These are phyloP conservation scores for Melinaea marsaeus DNA, from an alignment of 2,888 invertebrate genomes.

Conservation along the genomic window DNA sequence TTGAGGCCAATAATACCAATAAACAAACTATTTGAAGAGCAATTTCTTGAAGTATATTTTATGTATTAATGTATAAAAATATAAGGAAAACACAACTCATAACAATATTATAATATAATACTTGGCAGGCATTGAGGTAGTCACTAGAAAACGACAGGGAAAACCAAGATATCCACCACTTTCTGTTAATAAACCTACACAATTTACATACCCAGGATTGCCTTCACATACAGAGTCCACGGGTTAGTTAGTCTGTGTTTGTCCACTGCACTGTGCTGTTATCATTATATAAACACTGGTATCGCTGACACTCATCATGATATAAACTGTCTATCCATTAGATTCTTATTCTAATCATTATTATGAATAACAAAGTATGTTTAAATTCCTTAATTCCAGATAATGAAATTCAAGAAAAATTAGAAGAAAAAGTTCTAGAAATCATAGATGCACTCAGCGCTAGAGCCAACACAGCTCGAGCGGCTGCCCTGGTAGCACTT, in stretches of 20 bases:
- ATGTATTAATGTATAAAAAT: too few species aligned
- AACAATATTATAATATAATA: not conserved
- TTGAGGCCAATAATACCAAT: too few species aligned
- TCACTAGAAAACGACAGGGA: not conserved
- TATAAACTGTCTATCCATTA: too few species aligned
- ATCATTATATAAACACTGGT: not conserved
- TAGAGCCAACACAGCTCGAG: conserved; percentile 91
- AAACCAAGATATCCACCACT: conserved; percentile 2
- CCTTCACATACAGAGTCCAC: not conserved
- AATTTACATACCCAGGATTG: not conserved
- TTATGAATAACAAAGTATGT: too few species aligned
- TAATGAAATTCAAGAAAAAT: conserved; percentile 76
- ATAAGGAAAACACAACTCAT: too few species aligned
- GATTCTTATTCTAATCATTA: too few species aligned
- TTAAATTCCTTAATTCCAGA: conserved; percentile 55
- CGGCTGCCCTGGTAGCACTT: conserved; percentile 83
- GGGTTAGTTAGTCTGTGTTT: not conserved
- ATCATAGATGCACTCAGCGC: conserved; percentile 92
- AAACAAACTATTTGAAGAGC: too few species aligned
- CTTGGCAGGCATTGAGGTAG: not conserved
- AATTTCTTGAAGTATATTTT: too few species aligned
- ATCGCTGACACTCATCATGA: too few species aligned
- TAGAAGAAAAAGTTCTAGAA: conserved; percentile 93
- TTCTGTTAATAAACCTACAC: not conserved
- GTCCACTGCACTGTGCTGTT: not conserved